Conservation (phyloP, 2,888 invertebrate genomes). For the Crossocerus cetratus region DNA sequence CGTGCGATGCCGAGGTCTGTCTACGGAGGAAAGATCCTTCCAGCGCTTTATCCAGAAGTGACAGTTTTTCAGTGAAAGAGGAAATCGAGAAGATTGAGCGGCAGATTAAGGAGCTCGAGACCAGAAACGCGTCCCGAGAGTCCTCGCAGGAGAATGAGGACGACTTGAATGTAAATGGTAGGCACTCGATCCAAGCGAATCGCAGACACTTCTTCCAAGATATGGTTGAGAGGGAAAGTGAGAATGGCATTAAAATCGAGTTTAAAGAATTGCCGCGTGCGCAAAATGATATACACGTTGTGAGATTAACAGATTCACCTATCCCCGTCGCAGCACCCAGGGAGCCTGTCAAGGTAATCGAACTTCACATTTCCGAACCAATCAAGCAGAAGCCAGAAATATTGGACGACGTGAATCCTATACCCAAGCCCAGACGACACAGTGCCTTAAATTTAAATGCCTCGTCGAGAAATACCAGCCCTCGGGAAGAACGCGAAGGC, state of each 20-base stretch:
- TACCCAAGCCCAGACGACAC: conserved; percentile 81
- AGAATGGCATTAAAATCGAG: conserved; percentile 62
- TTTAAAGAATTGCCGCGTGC: conserved; percentile 68
- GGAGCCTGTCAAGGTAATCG: conserved; percentile 75
- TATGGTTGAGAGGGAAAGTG: conserved; percentile 55
- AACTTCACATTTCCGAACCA: conserved; percentile 79
- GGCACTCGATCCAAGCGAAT: conserved; percentile 64
- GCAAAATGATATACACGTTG: conserved; percentile 68
- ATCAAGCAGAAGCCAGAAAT: conserved; percentile 74
- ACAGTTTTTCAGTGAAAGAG: conserved; percentile 72
- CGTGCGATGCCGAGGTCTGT: conserved; percentile 74
- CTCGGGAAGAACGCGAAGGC: conserved; percentile 15
- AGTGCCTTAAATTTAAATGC: conserved; percentile 54
- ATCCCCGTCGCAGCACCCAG: conserved; percentile 50
- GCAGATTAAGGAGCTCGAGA: conserved; percentile 69
- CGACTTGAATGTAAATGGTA: conserved; percentile 37
- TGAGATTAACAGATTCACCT: conserved; percentile 64
- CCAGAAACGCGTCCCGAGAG: conserved; percentile 45
- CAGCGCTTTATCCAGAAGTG: conserved; percentile 57
- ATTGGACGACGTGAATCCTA: conserved; percentile 75
- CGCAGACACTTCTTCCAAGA: conserved; percentile 68
- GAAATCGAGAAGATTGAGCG: conserved; percentile 72
- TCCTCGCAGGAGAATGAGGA: conserved; percentile 38
- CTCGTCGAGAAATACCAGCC: conserved; percentile 3
- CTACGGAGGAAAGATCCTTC: conserved; percentile 50